Conservation (phyloP, 2,888 invertebrate species). For the Apamea monoglypha region DNA sequence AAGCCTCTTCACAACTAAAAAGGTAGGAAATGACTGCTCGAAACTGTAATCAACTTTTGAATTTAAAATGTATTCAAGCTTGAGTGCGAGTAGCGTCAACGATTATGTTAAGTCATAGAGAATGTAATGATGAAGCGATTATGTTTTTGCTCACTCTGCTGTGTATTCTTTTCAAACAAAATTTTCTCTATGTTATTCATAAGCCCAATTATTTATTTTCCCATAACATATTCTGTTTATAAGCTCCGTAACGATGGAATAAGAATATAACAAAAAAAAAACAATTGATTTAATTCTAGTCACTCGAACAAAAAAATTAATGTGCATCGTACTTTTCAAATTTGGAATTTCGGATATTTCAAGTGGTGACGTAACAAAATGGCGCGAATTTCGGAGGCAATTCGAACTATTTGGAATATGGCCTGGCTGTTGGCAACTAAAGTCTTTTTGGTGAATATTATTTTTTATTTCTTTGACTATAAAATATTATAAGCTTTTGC, state of each 20-base stretch:
- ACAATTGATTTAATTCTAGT: constrained; percentile 21
- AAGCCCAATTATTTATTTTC: not conserved
- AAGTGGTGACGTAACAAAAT: constrained; percentile 68
- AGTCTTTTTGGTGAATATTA: constrained; percentile 82
- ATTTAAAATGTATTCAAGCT: constrained; percentile 35
- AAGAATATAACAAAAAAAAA: constrained; percentile 15
- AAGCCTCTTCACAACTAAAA: constrained; percentile 29
- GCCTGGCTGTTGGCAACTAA: constrained; percentile 86
- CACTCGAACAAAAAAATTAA: constrained; percentile 36
- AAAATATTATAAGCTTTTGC: constrained; percentile 2
- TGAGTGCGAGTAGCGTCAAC: constrained; percentile 22
- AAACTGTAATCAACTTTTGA: constrained; percentile 13
- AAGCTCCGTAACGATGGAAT: constrained; percentile 47
- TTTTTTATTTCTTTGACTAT: constrained; percentile 31
- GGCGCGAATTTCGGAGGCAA: constrained; percentile 77
- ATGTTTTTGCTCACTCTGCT: constrained; percentile 20
- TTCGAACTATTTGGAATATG: constrained; percentile 83
- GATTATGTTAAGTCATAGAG: constrained; percentile 48
- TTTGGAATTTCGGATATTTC: constrained; percentile 40
- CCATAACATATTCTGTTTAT: not conserved
- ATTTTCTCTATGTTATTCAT: constrained; percentile 25
- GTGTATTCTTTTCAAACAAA: constrained; percentile 27
- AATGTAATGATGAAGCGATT: constrained; percentile 53
- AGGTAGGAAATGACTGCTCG: constrained; percentile 43
- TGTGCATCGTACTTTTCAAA: constrained; percentile 39